These are phyloP conservation scores for Prunella himalayana DNA, from an alignment of 2,113 vertebrate species.

Conservation along the genomic window DNA sequence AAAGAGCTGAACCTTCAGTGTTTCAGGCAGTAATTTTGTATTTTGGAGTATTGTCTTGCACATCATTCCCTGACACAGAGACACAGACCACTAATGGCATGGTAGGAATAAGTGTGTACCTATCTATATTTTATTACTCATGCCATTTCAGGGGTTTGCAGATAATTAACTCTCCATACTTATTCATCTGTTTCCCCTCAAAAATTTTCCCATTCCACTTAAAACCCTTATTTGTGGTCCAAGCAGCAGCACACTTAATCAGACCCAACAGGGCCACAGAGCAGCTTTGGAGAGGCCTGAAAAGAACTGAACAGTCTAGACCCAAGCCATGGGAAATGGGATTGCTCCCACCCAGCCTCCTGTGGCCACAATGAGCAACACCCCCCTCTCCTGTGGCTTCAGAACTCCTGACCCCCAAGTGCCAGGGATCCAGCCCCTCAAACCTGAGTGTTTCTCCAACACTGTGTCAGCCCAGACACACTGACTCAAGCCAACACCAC, in stretches of 20 bases:
- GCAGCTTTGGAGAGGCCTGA: background rate
- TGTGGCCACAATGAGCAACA: background rate
- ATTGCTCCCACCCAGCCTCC: background rate
- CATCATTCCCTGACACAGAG: background rate
- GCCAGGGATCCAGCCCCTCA: background rate
- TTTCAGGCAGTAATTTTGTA: background rate
- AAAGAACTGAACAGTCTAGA: background rate
- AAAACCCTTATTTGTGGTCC: background rate
- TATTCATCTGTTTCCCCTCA: background rate
- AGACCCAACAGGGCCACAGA: background rate
- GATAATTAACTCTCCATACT: conserved; percentile 24
- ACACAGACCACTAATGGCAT: background rate
- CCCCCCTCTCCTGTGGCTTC: background rate
- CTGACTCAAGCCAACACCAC: background rate
- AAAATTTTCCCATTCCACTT: background rate
- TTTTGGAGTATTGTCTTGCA: background rate
- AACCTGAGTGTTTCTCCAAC: background rate
- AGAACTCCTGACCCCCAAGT: background rate
- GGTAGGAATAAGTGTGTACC: background rate
- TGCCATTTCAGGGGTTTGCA: background rate
- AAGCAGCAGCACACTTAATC: background rate
- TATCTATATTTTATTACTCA: conserved; percentile 15
- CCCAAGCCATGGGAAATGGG: background rate
- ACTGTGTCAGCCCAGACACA: background rate
- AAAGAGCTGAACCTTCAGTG: background rate